Evolutionary conservation across 2,888 invertebrate genomes (phyloP).

Genomic region (Terebella lapidaria): DNA sequence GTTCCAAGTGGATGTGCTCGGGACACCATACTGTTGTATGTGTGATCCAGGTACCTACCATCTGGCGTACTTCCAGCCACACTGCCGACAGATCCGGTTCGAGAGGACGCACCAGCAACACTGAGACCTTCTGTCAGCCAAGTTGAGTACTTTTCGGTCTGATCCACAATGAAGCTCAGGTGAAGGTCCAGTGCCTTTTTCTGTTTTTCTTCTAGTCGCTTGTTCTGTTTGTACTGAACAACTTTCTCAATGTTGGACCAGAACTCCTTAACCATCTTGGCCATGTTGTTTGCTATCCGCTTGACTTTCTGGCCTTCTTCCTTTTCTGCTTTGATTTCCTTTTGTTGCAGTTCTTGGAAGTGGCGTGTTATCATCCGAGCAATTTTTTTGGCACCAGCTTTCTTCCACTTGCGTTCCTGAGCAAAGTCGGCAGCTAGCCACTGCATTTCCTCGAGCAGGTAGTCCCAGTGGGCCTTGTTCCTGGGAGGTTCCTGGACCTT

Average conservation of each 20-base stretch:
- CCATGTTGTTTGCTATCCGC: constrained; percentile 81
- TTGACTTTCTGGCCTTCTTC: constrained; percentile 81
- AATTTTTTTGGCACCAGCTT: constrained; percentile 69
- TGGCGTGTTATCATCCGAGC: constrained; percentile 48
- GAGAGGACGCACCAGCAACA: not conserved
- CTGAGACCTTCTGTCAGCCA: constrained; percentile 51
- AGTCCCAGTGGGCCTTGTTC: constrained; percentile 96
- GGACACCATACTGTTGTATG: no score
- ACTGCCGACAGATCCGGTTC: not conserved
- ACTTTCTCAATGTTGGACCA: constrained; percentile 96
- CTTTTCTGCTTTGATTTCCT: constrained; percentile 84
- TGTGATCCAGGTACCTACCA: no score
- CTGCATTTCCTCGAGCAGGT: constrained; percentile 94
- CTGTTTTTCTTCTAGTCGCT: constrained; percentile 86
- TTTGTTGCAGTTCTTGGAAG: constrained; percentile 61
- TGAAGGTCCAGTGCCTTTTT: constrained; percentile 94
- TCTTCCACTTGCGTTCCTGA: constrained; percentile 96
- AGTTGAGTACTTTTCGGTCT: constrained; percentile 90
- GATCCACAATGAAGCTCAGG: constrained; percentile 94
- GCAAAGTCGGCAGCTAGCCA: constrained; percentile 98
- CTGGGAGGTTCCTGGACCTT: constrained; percentile 70
- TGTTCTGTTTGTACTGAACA: constrained; percentile 89
- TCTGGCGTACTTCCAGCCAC: not conserved
- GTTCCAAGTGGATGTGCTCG: no score
- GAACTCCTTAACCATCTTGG: constrained; percentile 88